These are phyloP conservation scores for Merluccius polli DNA, from an alignment of 2,797 vertebrate species.

Conservation along the genomic window DNA sequence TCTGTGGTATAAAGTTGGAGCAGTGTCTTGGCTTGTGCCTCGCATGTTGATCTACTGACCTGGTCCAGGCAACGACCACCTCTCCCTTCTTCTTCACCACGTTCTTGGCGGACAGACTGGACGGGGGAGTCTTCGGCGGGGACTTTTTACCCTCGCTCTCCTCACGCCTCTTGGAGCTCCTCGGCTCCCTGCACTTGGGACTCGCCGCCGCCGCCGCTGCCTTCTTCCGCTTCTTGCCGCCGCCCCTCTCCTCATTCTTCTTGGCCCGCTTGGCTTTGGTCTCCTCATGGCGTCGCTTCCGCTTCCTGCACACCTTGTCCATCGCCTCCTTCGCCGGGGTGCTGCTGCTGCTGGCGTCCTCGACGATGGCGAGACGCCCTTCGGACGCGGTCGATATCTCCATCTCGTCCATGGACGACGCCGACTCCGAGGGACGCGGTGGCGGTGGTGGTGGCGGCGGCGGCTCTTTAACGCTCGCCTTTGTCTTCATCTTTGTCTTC, in stretches of 20 bases:
- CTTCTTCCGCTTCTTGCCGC: conserved; percentile 18
- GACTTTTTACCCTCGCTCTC: conserved; percentile 37
- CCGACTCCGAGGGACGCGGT: neutral
- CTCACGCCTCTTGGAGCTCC: conserved; percentile 36
- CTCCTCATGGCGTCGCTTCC: conserved; percentile 68
- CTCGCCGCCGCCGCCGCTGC: conserved; percentile 20
- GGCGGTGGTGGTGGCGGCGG: no score
- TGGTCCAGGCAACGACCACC: conserved; percentile 90
- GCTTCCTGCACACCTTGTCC: conserved; percentile 68
- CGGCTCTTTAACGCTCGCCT: neutral
- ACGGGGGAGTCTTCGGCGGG: conserved; percentile 53
- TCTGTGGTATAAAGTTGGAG: neutral
- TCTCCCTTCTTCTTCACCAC: conserved; percentile 92
- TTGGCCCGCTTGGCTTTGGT: conserved; percentile 57
- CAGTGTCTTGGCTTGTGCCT: neutral
- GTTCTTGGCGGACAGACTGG: conserved; percentile 89
- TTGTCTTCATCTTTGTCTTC: no score
- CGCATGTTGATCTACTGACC: conserved; percentile 69
- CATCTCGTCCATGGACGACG: neutral
- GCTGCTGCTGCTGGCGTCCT: conserved; percentile 11
- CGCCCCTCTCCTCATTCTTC: conserved; percentile 34
- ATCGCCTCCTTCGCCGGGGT: conserved; percentile 35
- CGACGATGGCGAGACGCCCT: conserved; percentile 11
- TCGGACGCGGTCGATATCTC: conserved; percentile 12
- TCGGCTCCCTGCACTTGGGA: conserved; percentile 43